A percentile compares a stretch with the other conserved stretches of the same genome.
These are phyloP conservation scores for Lontra canadensis DNA, from an alignment of 2,113 vertebrate species.

Conservation along the genomic window DNA sequence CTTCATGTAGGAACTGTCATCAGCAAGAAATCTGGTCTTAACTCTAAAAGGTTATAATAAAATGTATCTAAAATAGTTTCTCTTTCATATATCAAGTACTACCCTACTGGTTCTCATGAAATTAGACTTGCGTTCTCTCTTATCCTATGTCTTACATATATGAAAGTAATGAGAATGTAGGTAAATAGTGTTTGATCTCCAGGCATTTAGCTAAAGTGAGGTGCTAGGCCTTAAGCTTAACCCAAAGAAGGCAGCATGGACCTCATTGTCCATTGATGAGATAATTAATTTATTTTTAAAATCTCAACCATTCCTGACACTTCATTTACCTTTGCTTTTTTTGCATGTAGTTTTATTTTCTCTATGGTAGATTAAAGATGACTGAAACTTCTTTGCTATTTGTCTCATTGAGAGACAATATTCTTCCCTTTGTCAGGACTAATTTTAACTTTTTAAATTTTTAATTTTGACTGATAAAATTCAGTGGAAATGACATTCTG, in stretches of 20 bases:
- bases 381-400: background rate
- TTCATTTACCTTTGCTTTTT: background rate
- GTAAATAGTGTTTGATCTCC: background rate
- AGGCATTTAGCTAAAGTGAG: background rate
- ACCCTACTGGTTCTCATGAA: background rate
- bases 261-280: background rate
- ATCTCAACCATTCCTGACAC: background rate
- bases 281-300: background rate
- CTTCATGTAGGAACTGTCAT: background rate
- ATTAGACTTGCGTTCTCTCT: background rate
- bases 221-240: background rate
- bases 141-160: background rate
- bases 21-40: background rate
- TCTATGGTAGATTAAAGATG: background rate
- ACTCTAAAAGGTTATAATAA: background rate
- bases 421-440: background rate
- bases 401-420: background rate
- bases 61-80: background rate
- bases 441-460: too few relatives aligned
- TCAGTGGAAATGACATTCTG: background rate
- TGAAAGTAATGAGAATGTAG: background rate
- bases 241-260: background rate
- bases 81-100: background rate
- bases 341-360: background rate
- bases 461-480: background rate